Percentiles rank a stretch among this genome's conserved stretches.
Conservation (phyloP, 2,888 invertebrate species). For the Coenonympha glycerion region DNA sequence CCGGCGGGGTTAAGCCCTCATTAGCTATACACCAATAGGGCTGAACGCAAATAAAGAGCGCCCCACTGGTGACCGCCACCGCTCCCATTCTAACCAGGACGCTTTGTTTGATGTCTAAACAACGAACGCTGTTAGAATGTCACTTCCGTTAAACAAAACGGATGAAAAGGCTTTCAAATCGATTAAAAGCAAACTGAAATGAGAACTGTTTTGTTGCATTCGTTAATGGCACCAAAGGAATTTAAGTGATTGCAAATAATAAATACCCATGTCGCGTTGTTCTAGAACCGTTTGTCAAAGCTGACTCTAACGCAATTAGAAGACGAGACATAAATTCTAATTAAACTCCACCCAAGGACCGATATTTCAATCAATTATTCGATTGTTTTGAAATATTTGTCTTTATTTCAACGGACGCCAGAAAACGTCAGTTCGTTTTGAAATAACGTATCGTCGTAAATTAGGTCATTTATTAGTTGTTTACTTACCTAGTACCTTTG, state of each 20-base stretch:
- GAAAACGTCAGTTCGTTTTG: constrained; percentile 9
- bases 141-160: constrained; percentile 7
- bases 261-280: constrained; percentile 12
- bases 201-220: not conserved
- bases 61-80: constrained; percentile 7
- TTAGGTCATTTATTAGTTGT: constrained; percentile 17
- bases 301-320: constrained; percentile 21
- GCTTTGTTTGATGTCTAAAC: constrained; percentile 13
- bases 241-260: constrained; percentile 14
- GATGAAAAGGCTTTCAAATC: constrained; percentile 6
- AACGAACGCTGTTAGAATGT: constrained; percentile 12
- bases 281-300: constrained; percentile 34
- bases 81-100: constrained; percentile 9
- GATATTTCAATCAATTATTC: constrained; percentile 34
- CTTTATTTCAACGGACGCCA: constrained; percentile 3
- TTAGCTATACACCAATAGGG: constrained; percentile 12
- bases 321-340: constrained; percentile 39
- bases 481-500: constrained; percentile 2
- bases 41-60: constrained; percentile 5
- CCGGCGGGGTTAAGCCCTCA: constrained; percentile 12
- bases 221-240: constrained; percentile 13
- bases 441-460: constrained; percentile 7
- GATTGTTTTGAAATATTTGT: constrained; percentile 30
- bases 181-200: constrained; percentile 7
- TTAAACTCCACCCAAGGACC: constrained; percentile 31